These are phyloP conservation scores for Ichneumoninae sp. DNA, from an alignment of 2,888 invertebrate species.

Conservation along the genomic window DNA sequence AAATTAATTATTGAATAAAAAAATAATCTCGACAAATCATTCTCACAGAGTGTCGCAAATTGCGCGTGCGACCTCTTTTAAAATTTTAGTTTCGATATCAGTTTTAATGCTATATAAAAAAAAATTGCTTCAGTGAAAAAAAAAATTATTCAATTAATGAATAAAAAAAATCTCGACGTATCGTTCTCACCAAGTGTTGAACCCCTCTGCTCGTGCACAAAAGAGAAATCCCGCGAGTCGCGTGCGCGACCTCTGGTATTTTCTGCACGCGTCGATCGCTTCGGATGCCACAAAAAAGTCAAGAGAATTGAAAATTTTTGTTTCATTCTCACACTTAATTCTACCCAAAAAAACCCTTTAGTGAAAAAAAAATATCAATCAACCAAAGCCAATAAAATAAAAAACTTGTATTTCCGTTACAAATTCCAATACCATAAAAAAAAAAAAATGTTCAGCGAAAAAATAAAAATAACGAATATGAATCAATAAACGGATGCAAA, in stretches of 20 bases:
- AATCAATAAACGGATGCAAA: neutral
- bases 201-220: neutral
- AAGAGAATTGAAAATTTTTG: neutral
- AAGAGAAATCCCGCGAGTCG: neutral
- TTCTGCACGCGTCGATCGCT: constrained; percentile 27
- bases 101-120: neutral
- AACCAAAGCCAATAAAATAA: neutral
- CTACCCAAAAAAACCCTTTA: too few relatives aligned
- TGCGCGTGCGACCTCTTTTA: constrained; percentile 9
- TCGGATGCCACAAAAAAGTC: neutral
- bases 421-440: too few relatives aligned
- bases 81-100: neutral
- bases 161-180: neutral
- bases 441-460: neutral
- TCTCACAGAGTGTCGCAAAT: constrained; percentile 2
- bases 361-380: neutral
- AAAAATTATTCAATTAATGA: neutral
- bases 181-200: neutral
- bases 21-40: too few relatives aligned
- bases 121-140: neutral
- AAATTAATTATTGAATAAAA: too few relatives aligned
- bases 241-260: constrained; percentile 31
- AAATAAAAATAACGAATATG: neutral
- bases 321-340: neutral
- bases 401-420: neutral